Conservation (phyloP, 2,888 invertebrate genomes). For the Drosophila trichaetosa region DNA sequence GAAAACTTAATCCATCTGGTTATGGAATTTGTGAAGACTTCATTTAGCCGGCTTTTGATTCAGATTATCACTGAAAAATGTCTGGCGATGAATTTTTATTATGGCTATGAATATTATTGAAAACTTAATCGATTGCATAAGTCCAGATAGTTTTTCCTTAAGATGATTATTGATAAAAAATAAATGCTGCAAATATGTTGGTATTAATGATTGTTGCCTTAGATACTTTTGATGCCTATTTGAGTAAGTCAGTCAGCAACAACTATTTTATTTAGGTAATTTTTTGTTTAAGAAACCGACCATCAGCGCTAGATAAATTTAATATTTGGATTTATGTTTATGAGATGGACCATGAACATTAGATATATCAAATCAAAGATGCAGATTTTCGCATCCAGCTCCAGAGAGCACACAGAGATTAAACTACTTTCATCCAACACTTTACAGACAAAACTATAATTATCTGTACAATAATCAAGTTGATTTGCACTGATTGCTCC, state of each 20-base stretch:
- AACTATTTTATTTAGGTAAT: not conserved
- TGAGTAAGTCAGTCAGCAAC: not conserved
- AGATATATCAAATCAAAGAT: not conserved
- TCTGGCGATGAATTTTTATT: no score
- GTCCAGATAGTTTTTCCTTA: not conserved
- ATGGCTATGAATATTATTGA: not conserved
- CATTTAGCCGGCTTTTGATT: not conserved
- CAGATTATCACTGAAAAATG: not conserved
- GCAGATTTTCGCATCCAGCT: not conserved
- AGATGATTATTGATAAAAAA: not conserved
- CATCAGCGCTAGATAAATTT: not conserved
- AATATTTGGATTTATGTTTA: not conserved
- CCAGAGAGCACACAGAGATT: not conserved
- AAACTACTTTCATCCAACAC: not conserved
- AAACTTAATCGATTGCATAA: not conserved
- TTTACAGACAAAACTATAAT: not conserved
- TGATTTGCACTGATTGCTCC: not conserved
- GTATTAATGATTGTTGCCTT: not conserved
- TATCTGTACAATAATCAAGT: not conserved
- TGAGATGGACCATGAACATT: not conserved
- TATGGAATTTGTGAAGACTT: not conserved
- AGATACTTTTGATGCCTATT: not conserved
- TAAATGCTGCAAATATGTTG: not conserved
- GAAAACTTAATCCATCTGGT: not conserved
- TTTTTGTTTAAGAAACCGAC: not conserved